phyloP scores from a whole-genome alignment of 2,113 vertebrate genomes.

The Lipophrys pholis region DNA sequence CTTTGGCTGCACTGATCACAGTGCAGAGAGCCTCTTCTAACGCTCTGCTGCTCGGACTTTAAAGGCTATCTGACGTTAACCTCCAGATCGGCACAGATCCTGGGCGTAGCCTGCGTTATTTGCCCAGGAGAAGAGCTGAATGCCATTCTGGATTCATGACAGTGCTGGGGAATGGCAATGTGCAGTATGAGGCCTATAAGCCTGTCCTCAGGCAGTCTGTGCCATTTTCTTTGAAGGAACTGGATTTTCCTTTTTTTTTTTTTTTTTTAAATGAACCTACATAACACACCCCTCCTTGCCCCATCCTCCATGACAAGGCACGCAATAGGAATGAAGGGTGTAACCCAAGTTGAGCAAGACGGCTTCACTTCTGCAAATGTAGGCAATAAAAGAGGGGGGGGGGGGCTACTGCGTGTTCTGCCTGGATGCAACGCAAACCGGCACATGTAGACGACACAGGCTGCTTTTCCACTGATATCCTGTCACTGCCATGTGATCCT shows the following conservation, averaged over 20 bases:
- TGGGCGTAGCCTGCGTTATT: not conserved
- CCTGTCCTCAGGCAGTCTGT: constrained; percentile 53
- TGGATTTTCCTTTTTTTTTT: not conserved
- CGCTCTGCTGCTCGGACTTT: constrained; percentile 48
- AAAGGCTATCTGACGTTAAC: constrained; percentile 56
- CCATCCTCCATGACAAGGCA: constrained; percentile 65
- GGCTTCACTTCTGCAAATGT: constrained; percentile 77
- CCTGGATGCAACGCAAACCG: constrained; percentile 13
- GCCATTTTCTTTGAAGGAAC: constrained; percentile 60
- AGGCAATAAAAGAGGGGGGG: constrained; percentile 43
- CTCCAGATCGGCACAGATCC: constrained; percentile 28
- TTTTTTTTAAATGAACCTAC: constrained; percentile 47
- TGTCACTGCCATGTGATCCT: constrained; percentile 62
- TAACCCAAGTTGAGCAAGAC: constrained; percentile 77
- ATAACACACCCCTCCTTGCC: constrained; percentile 61
- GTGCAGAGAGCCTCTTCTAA: constrained; percentile 44
- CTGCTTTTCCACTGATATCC: constrained; percentile 45
- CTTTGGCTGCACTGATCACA: constrained; percentile 56
- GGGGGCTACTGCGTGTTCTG: constrained; percentile 10
- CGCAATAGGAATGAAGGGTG: constrained; percentile 77
- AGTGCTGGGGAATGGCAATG: constrained; percentile 38
- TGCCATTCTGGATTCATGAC: constrained; percentile 33
- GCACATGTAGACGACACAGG: constrained; percentile 30
- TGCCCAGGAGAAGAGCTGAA: constrained; percentile 19
- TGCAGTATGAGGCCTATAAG: constrained; percentile 42